phyloP scores from a whole-genome alignment of 2,797 vertebrate species.

The Takifugu rubripes region DNA sequence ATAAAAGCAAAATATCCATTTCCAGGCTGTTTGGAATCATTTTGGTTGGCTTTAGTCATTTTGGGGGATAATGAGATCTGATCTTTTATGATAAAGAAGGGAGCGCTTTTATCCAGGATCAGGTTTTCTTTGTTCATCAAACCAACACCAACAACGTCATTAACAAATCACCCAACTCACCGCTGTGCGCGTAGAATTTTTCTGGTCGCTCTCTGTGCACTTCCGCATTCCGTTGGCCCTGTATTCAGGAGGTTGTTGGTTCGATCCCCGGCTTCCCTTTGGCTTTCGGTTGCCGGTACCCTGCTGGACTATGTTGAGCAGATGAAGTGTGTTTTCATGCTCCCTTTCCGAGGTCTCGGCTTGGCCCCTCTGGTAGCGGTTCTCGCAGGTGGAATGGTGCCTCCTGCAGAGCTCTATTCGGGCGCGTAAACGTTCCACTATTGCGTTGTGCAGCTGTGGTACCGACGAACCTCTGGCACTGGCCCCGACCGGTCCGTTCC shows the following conservation, averaged over 20 bases:
- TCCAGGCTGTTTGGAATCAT: constrained; percentile 31
- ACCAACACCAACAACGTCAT: background rate
- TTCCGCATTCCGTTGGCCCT: constrained; percentile 74
- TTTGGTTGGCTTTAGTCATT: constrained; percentile 9
- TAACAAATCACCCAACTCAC: constrained; percentile 74
- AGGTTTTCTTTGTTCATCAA: too few relatives aligned
- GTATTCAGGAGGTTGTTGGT: constrained; percentile 75
- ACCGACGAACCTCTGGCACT: constrained; percentile 77
- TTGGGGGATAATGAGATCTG: too few relatives aligned
- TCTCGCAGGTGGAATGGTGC: constrained; percentile 93
- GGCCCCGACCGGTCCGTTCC: constrained; percentile 59
- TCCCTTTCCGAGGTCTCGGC: constrained; percentile 91
- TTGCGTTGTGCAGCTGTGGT: constrained; percentile 90
- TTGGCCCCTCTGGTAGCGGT: constrained; percentile 88
- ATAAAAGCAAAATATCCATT: too few relatives aligned
- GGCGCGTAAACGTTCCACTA: constrained; percentile 92
- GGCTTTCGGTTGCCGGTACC: constrained; percentile 83
- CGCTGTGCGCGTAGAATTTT: constrained; percentile 86
- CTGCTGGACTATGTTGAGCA: constrained; percentile 90
- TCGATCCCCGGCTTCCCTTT: constrained; percentile 78
- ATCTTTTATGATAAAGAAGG: too few relatives aligned
- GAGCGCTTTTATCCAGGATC: too few relatives aligned
- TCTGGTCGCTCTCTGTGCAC: constrained; percentile 74
- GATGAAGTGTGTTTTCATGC: constrained; percentile 89
- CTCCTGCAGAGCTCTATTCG: constrained; percentile 91